These are phyloP conservation scores for Pelecanoides urinatrix DNA, from an alignment of 2,113 vertebrate genomes.

Conservation along the genomic window DNA sequence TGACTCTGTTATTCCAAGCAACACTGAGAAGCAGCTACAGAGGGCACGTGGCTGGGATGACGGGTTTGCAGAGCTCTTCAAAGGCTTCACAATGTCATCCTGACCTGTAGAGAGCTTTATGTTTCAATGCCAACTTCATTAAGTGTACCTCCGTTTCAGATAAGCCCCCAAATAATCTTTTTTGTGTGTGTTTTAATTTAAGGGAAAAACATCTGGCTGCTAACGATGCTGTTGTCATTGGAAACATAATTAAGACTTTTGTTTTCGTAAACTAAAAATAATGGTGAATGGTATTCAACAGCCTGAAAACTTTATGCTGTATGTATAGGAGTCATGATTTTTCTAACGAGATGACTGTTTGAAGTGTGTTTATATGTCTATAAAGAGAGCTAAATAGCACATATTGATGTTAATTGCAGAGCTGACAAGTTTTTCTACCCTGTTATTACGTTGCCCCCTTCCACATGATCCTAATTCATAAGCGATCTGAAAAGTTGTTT, in stretches of 20 bases:
- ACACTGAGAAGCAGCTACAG: not conserved
- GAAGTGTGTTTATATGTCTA: conserved; percentile 53
- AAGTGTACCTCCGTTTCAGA: not conserved
- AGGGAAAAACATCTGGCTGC: conserved; percentile 33
- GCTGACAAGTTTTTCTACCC: not conserved
- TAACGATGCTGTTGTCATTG: conserved; percentile 31
- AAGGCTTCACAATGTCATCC: not conserved
- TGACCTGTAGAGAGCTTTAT: not conserved
- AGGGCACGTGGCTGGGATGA: not conserved
- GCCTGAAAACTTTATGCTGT: conserved; percentile 5
- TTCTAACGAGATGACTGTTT: conserved; percentile 27
- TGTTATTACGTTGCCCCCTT: not conserved
- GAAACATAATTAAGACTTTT: conserved; percentile 52
- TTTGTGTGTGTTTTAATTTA: conserved; percentile 5
- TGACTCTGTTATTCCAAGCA: not conserved
- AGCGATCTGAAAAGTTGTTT: not conserved
- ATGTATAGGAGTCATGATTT: conserved; percentile 36
- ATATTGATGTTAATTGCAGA: conserved; percentile 42
- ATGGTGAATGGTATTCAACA: conserved; percentile 12
- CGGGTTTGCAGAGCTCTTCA: not conserved
- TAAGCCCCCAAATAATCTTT: not conserved
- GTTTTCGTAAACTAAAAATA: conserved; percentile 50
- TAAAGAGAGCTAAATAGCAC: conserved; percentile 32
- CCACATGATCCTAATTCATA: not conserved
- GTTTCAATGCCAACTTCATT: not conserved